A percentile compares a stretch with the other conserved stretches of the same genome.
These are phyloP conservation scores for Corythoichthys intestinalis DNA, from an alignment of 2,113 vertebrate species.

Conservation along the genomic window DNA sequence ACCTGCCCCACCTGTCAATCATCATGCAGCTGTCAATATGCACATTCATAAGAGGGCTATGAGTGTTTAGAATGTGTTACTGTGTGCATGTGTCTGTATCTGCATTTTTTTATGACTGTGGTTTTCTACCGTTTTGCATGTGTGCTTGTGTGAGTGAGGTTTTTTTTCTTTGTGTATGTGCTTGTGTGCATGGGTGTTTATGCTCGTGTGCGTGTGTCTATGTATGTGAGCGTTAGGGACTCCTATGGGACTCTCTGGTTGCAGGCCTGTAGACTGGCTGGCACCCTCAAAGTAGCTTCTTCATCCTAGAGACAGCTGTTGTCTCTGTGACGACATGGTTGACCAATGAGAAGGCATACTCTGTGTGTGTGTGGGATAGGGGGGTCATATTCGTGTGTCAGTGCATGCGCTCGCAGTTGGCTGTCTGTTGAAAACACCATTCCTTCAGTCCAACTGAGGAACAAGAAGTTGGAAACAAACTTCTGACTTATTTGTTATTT, in stretches of 20 bases:
- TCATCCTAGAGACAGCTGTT: conserved; percentile 79
- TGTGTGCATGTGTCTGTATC: conserved; percentile 8
- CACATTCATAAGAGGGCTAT: too few species aligned
- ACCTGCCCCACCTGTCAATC: too few species aligned
- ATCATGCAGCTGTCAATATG: too few species aligned
- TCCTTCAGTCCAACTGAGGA: conserved; percentile 60
- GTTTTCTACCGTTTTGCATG: not conserved
- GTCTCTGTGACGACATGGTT: conserved; percentile 70
- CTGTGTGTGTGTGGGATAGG: not conserved
- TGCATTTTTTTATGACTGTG: conserved; percentile 12
- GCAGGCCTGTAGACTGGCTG: conserved; percentile 86
- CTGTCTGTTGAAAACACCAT: conserved; percentile 77
- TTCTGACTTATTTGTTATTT: conserved; percentile 20
- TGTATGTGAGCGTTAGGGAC: conserved; percentile 37
- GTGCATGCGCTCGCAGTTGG: conserved; percentile 65
- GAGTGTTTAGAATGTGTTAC: not conserved
- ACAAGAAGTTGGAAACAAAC: conserved; percentile 25
- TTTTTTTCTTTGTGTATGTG: conserved; percentile 32
- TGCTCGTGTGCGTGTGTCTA: conserved; percentile 15
- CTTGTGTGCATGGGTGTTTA: conserved; percentile 33
- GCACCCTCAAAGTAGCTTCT: conserved; percentile 83
- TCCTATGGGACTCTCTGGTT: conserved; percentile 74
- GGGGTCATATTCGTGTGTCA: conserved; percentile 5
- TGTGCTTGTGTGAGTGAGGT: conserved; percentile 3
- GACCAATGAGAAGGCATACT: conserved; percentile 58